phyloP scores from a whole-genome alignment of 2,888 invertebrate genomes.

The Arrhopalites spinosus region DNA sequence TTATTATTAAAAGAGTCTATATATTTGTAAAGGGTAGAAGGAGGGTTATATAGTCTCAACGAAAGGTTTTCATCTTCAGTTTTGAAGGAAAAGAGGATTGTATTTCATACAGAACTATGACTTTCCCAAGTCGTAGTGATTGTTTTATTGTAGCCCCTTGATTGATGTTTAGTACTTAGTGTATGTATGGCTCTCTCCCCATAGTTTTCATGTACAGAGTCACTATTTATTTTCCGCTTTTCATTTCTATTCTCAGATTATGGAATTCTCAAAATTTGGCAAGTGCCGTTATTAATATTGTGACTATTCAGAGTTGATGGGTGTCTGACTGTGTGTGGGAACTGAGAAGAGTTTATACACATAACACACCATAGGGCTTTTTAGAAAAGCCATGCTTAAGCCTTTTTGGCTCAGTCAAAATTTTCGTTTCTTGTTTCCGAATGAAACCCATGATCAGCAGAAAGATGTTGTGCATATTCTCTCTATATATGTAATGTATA shows the following conservation, averaged over 20 bases:
- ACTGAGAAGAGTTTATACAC: not conserved
- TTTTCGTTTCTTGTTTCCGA: not conserved
- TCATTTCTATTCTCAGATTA: constrained; percentile 12
- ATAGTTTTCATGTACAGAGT: constrained; percentile 3
- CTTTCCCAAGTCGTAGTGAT: constrained; percentile 24
- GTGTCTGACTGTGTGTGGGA: not conserved
- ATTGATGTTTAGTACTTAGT: constrained; percentile 20
- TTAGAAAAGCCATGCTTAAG: not conserved
- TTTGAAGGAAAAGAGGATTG: constrained; percentile 16
- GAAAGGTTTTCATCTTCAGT: too few relatives aligned
- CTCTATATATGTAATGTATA: not conserved
- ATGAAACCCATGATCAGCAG: not conserved
- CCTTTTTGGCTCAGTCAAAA: not conserved
- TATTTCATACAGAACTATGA: constrained; percentile 9
- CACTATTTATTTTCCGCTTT: constrained; percentile 17
- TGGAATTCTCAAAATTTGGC: constrained; percentile 7
- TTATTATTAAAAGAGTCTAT: too few relatives aligned
- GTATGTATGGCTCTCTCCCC: not conserved
- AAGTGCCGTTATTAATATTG: constrained; percentile 25
- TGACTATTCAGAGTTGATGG: not conserved
- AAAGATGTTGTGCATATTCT: not conserved
- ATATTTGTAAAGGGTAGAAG: too few relatives aligned
- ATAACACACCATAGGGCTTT: too few relatives aligned
- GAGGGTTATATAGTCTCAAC: too few relatives aligned
- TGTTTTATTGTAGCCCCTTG: constrained; percentile 31